Evolutionary conservation across 2,888 invertebrate species (phyloP).

Genomic region (Atethmia centrago): DNA sequence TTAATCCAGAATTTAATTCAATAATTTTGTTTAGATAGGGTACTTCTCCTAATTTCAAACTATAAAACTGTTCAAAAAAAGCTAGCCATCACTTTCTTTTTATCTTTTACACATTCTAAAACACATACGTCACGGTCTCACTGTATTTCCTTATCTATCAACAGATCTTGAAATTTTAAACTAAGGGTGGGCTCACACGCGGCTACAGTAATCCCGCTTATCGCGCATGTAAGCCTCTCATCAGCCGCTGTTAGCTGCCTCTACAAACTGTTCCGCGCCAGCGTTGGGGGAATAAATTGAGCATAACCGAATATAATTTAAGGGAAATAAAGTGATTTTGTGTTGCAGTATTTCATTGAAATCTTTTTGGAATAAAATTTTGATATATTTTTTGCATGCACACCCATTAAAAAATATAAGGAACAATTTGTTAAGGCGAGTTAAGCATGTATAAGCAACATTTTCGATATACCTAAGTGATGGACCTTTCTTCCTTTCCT

Average conservation of each 20-base stretch:
- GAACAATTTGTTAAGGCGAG: no score
- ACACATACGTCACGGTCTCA: conserved; percentile 52
- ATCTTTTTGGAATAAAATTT: conserved; percentile 17
- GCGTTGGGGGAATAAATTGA: conserved; percentile 64
- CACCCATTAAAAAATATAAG: no score
- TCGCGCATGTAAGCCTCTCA: conserved; percentile 84
- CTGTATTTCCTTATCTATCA: conserved; percentile 69
- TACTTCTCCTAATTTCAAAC: neutral
- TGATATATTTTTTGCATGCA: conserved; percentile 21
- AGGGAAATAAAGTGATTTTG: conserved; percentile 59
- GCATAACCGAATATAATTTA: conserved; percentile 63
- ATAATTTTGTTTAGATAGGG: neutral
- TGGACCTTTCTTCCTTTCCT: neutral
- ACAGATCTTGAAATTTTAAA: conserved; percentile 83
- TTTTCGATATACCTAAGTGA: neutral
- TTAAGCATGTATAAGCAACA: neutral
- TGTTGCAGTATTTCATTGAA: conserved; percentile 39
- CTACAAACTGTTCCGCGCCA: conserved; percentile 63
- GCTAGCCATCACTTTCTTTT: neutral
- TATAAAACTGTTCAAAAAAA: neutral
- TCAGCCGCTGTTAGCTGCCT: conserved; percentile 73
- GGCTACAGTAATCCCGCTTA: conserved; percentile 78
- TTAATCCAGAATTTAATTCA: neutral
- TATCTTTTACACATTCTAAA: conserved; percentile 11
- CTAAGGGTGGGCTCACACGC: conserved; percentile 75